phyloP scores from a whole-genome alignment of 1,140 invertebrate species.

The Procambarus clarkii region DNA sequence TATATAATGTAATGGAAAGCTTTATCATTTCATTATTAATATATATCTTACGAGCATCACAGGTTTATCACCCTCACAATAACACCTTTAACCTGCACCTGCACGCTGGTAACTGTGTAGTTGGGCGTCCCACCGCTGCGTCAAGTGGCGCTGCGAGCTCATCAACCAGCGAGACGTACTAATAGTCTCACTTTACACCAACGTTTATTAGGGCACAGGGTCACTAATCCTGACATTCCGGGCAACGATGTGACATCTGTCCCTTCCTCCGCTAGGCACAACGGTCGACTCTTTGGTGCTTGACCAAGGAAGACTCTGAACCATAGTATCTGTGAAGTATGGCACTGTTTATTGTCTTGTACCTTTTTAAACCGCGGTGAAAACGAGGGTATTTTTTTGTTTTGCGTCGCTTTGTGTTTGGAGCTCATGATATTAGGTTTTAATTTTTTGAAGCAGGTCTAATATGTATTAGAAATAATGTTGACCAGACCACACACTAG shows the following conservation, averaged over 20 bases:
- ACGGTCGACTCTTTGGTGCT: neutral
- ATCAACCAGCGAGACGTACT: neutral
- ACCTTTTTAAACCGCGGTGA: neutral
- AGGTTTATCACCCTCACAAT: too few relatives aligned
- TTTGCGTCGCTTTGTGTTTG: neutral
- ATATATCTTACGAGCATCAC: too few relatives aligned
- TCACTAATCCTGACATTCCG: neutral
- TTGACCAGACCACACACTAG: too few relatives aligned
- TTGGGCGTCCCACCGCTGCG: neutral
- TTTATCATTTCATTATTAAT: too few relatives aligned
- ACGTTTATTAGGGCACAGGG: neutral
- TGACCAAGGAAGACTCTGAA: neutral
- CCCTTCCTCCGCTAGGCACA: neutral
- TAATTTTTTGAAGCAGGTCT: too few relatives aligned
- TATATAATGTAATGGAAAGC: too few relatives aligned
- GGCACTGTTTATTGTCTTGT: neutral
- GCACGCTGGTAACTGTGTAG: neutral
- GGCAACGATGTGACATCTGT: neutral
- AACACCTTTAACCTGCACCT: too few relatives aligned
- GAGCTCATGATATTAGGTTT: too few relatives aligned
- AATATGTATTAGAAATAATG: too few relatives aligned
- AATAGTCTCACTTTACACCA: slow-evolving; percentile 8
- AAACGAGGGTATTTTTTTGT: neutral
- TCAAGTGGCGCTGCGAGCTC: neutral
- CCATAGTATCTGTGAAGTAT: neutral